phyloP scores from a whole-genome alignment of 2,797 vertebrate species.

The Pseudochirops cupreus region DNA sequence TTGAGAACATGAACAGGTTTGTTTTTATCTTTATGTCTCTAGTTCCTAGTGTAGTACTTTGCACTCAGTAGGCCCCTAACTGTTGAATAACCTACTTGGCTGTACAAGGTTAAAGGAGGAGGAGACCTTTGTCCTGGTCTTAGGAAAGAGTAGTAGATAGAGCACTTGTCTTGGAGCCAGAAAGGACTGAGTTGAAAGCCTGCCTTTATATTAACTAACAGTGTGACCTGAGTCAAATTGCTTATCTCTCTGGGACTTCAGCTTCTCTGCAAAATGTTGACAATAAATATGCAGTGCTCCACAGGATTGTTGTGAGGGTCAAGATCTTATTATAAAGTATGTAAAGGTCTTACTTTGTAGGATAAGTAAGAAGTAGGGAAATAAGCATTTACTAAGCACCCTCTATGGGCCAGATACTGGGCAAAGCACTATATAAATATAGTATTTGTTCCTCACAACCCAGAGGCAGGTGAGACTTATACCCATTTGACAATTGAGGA shows the following conservation, averaged over 20 bases:
- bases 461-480: too few relatives aligned
- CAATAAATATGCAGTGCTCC: too few relatives aligned
- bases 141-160: background rate
- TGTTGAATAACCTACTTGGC: background rate
- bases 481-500: too few relatives aligned
- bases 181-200: background rate
- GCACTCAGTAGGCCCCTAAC: background rate
- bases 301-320: too few relatives aligned
- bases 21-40: background rate
- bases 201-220: background rate
- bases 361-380: too few relatives aligned
- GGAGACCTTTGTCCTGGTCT: background rate
- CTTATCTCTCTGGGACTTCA: background rate
- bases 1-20: background rate
- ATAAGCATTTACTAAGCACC: too few relatives aligned
- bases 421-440: too few relatives aligned
- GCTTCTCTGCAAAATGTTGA: background rate
- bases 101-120: background rate
- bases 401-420: too few relatives aligned
- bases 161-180: background rate
- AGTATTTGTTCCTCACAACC: too few relatives aligned
- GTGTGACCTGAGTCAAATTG: background rate
- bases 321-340: too few relatives aligned
- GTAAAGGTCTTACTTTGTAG: too few relatives aligned
- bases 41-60: background rate